These are phyloP conservation scores for Luscinia megarhynchos DNA, from an alignment of 2,797 vertebrate species.

Conservation along the genomic window DNA sequence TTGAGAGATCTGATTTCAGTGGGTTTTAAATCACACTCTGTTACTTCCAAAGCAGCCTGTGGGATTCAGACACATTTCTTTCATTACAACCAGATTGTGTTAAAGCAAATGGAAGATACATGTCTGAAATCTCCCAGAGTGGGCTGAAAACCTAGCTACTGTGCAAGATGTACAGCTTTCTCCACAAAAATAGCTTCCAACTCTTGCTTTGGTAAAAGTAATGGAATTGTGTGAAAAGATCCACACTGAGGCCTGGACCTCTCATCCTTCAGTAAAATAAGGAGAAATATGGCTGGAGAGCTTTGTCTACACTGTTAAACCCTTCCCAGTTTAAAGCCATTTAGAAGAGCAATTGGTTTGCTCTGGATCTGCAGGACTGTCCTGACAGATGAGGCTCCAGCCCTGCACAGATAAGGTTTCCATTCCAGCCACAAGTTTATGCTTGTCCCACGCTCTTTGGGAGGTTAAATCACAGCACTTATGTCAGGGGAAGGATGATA, in stretches of 20 bases:
- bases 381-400: neutral
- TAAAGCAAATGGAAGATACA: slow-evolving; percentile 32
- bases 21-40: slow-evolving; percentile 2
- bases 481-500: neutral
- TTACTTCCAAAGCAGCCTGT: slow-evolving; percentile 4
- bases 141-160: slow-evolving; percentile 27
- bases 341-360: neutral
- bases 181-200: neutral
- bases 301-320: neutral
- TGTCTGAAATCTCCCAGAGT: slow-evolving; percentile 31
- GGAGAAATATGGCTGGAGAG: neutral
- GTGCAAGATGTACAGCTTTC: neutral
- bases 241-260: neutral
- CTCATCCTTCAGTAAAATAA: neutral
- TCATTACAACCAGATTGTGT: neutral
- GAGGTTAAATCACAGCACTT: neutral
- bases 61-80: slow-evolving; percentile 9
- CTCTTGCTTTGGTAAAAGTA: neutral
- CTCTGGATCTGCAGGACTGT: neutral
- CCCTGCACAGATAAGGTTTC: neutral
- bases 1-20: neutral
- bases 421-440: neutral
- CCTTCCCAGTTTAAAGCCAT: neutral
- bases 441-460: neutral
- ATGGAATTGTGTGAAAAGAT: neutral